phyloP scores from a whole-genome alignment of 2,797 vertebrate genomes.

The Eutrigla gurnardus region DNA sequence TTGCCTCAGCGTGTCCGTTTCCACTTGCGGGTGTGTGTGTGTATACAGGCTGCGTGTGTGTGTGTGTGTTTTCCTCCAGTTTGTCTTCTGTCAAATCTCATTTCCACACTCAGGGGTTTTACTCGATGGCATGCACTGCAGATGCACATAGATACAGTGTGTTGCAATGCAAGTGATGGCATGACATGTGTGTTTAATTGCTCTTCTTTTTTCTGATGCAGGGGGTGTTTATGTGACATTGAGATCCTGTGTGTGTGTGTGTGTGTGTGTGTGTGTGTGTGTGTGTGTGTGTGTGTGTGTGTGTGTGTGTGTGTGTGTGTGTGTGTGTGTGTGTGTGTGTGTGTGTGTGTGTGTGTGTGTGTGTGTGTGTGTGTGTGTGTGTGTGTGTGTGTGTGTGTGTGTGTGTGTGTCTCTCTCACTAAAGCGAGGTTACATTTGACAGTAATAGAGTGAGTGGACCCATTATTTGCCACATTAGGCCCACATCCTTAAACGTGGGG shows the following conservation, averaged over 20 bases:
- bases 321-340: slow-evolving; percentile 18
- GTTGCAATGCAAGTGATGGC: slow-evolving; percentile 28
- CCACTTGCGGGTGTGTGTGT: slow-evolving; percentile 15
- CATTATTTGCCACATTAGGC: slow-evolving; percentile 79
- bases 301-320: slow-evolving; percentile 10
- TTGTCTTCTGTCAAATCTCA: slow-evolving; percentile 35
- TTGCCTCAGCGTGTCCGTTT: slow-evolving; percentile 29
- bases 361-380: too few species aligned
- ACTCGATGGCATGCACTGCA: slow-evolving; percentile 51
- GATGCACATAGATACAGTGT: slow-evolving; percentile 31
- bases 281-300: slow-evolving; percentile 13
- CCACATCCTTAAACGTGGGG: slow-evolving; percentile 42
- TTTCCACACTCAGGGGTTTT: slow-evolving; percentile 40
- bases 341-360: too few species aligned
- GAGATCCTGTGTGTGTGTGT: slow-evolving; percentile 13
- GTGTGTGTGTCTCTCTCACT: slow-evolving; percentile 22
- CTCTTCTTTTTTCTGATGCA: slow-evolving; percentile 20
- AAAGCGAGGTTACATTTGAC: slow-evolving; percentile 58
- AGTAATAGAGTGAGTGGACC: slow-evolving; percentile 70
- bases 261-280: slow-evolving; percentile 18
- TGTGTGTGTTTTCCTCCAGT: slow-evolving; percentile 9
- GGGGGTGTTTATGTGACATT: slow-evolving; percentile 16
- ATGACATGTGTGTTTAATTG: slow-evolving; percentile 19
- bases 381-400: slow-evolving; percentile 13
- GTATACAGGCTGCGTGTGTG: background rate